Evolutionary conservation across 35 echinoderm and acorn worm genomes (phyloP).

Genomic region (Lytechinus variegatus): DNA sequence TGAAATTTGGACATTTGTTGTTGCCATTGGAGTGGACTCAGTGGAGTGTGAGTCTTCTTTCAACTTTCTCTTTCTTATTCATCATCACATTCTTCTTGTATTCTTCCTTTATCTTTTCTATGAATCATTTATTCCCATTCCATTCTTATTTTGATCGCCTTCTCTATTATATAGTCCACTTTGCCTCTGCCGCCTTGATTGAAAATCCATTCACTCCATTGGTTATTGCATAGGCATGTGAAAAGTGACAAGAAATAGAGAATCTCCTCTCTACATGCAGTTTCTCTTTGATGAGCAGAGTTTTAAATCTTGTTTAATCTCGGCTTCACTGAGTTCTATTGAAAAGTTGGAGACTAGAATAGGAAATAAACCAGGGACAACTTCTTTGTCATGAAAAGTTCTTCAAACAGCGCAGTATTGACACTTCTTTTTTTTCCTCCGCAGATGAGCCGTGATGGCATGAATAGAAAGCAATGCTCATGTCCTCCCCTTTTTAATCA

Average conservation of each 20-base stretch:
- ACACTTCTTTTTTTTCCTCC: not conserved
- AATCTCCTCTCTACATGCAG: not conserved
- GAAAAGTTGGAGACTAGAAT: not conserved
- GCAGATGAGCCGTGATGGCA: not conserved
- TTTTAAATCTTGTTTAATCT: not conserved
- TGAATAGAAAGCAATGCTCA: not conserved
- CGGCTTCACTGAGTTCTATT: not conserved
- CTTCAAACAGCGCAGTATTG: not conserved
- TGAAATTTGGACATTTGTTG: no score
- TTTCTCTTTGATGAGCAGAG: not conserved
- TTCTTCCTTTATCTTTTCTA: not conserved
- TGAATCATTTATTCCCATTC: not conserved
- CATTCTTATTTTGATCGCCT: not conserved
- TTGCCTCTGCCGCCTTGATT: not conserved
- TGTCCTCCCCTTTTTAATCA: not conserved
- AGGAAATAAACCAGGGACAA: not conserved
- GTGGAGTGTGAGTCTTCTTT: no score
- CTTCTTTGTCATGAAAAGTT: not conserved
- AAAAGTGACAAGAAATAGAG: not conserved
- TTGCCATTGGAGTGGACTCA: no score
- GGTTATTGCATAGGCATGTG: not conserved
- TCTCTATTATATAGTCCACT: not conserved
- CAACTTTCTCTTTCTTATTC: not conserved
- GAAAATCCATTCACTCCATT: not conserved
- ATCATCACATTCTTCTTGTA: not conserved